These are phyloP conservation scores for Campoletis raptor DNA, from an alignment of 2,888 invertebrate species.

Conservation along the genomic window DNA sequence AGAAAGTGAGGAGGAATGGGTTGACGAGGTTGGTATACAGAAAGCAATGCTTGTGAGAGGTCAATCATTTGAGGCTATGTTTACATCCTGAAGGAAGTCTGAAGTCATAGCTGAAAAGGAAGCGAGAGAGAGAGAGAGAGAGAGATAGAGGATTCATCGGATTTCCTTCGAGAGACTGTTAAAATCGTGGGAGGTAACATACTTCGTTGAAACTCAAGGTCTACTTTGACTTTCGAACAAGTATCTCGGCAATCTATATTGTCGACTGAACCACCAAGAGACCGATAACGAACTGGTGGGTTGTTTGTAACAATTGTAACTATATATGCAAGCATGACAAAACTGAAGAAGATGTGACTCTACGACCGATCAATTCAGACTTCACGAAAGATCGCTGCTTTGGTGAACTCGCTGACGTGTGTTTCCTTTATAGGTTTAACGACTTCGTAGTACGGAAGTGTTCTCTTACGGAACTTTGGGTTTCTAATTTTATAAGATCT, in stretches of 20 bases:
- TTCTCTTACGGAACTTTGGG: neutral
- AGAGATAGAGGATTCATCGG: neutral
- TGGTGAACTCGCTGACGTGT: constrained; percentile 1
- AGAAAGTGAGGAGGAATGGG: neutral
- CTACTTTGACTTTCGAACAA: constrained; percentile 41
- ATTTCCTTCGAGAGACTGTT: constrained; percentile 2
- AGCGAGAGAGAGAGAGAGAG: neutral
- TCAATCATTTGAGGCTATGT: constrained; percentile 23
- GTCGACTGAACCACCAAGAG: neutral
- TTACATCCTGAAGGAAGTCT: constrained; percentile 2
- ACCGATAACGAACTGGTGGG: constrained; percentile 17
- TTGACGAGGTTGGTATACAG: neutral
- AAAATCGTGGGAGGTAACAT: constrained; percentile 17
- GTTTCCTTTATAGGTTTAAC: constrained; percentile 25
- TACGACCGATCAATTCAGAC: constrained; percentile 15
- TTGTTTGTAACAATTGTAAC: constrained; percentile 17
- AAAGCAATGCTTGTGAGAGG: constrained; percentile 25
- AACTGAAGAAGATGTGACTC: neutral
- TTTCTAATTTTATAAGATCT: neutral
- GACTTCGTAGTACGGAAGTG: constrained; percentile 10
- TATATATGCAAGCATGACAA: constrained; percentile 7
- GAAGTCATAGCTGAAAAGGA: neutral
- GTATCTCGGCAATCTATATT: neutral
- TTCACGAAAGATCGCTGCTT: constrained; percentile 22
- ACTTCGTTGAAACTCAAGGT: constrained; percentile 47